Evolutionary conservation across 2,888 invertebrate genomes (phyloP).

Genomic region (Xiphydria camelus): DNA sequence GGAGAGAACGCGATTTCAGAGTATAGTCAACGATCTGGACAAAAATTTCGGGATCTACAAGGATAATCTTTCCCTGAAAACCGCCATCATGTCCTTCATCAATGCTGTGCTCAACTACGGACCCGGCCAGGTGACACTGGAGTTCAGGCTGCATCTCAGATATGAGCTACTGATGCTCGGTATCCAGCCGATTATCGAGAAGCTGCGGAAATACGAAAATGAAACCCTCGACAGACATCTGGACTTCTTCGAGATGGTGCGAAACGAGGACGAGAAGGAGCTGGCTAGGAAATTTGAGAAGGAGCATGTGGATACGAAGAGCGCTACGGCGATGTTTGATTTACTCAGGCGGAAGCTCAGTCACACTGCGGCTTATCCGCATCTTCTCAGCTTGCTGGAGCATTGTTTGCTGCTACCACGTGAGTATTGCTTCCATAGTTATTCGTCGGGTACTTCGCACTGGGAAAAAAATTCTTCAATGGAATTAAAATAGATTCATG

Average conservation of each 20-base stretch:
- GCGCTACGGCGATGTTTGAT: constrained; percentile 92
- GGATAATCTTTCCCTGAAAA: constrained; percentile 92
- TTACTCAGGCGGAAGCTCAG: constrained; percentile 83
- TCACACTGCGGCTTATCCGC: constrained; percentile 91
- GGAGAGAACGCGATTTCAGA: constrained; percentile 92
- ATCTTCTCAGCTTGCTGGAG: constrained; percentile 86
- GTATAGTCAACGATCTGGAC: constrained; percentile 89
- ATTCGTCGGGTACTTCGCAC: no score
- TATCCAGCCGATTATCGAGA: constrained; percentile 93
- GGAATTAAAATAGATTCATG: no score
- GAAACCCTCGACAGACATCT: constrained; percentile 94
- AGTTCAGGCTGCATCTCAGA: constrained; percentile 91
- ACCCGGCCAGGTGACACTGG: constrained; percentile 91
- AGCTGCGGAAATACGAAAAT: constrained; percentile 89
- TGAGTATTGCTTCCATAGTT: constrained; percentile 55
- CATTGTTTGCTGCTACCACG: constrained; percentile 84
- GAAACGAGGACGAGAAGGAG: constrained; percentile 95
- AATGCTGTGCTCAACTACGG: constrained; percentile 97
- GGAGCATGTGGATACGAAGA: constrained; percentile 92
- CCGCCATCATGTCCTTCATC: constrained; percentile 97
- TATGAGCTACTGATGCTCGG: constrained; percentile 97
- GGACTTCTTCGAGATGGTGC: constrained; percentile 98
- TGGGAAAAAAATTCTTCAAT: no score
- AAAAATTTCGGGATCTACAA: constrained; percentile 87
- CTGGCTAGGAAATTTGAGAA: constrained; percentile 87